These are phyloP conservation scores for Menidia beryllina DNA, from an alignment of 2,113 vertebrate species.

Conservation along the genomic window DNA sequence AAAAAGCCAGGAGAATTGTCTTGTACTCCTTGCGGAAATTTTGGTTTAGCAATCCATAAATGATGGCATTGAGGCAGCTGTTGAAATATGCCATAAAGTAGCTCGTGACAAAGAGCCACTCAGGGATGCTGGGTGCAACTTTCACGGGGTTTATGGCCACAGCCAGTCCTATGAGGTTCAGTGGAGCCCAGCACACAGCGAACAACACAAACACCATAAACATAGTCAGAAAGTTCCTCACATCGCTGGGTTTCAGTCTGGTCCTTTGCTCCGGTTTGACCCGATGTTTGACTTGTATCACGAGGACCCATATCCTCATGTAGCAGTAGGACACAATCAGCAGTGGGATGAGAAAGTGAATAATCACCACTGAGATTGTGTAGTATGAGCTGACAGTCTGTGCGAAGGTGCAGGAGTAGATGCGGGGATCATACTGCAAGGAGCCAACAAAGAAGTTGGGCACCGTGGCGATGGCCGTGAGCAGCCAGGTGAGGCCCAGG, in stretches of 20 bases:
- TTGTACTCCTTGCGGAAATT: slow-evolving; percentile 82
- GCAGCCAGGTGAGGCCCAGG: slow-evolving; percentile 80
- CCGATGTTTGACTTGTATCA: slow-evolving; percentile 79
- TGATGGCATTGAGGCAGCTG: slow-evolving; percentile 80
- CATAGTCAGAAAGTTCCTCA: slow-evolving; percentile 84
- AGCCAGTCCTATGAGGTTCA: slow-evolving; percentile 78
- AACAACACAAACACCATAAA: slow-evolving; percentile 81
- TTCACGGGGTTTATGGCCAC: slow-evolving; percentile 72
- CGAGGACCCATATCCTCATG: slow-evolving; percentile 83
- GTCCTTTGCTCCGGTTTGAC: slow-evolving; percentile 75
- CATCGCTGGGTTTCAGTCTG: slow-evolving; percentile 79
- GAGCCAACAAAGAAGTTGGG: slow-evolving; percentile 84
- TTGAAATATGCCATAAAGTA: slow-evolving; percentile 83
- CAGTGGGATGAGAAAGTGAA: slow-evolving; percentile 83
- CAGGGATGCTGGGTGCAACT: slow-evolving; percentile 73
- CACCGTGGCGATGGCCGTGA: slow-evolving; percentile 78
- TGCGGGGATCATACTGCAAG: slow-evolving; percentile 81
- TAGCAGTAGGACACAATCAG: slow-evolving; percentile 84
- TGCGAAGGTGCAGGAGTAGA: slow-evolving; percentile 82
- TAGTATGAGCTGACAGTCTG: slow-evolving; percentile 82
- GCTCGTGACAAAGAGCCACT: slow-evolving; percentile 79
- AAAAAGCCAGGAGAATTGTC: slow-evolving; percentile 74
- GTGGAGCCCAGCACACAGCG: slow-evolving; percentile 79
- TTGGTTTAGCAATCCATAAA: slow-evolving; percentile 79
- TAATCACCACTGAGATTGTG: slow-evolving; percentile 81